phyloP scores from a whole-genome alignment of 2,113 vertebrate genomes.

The Catharus minimus region DNA sequence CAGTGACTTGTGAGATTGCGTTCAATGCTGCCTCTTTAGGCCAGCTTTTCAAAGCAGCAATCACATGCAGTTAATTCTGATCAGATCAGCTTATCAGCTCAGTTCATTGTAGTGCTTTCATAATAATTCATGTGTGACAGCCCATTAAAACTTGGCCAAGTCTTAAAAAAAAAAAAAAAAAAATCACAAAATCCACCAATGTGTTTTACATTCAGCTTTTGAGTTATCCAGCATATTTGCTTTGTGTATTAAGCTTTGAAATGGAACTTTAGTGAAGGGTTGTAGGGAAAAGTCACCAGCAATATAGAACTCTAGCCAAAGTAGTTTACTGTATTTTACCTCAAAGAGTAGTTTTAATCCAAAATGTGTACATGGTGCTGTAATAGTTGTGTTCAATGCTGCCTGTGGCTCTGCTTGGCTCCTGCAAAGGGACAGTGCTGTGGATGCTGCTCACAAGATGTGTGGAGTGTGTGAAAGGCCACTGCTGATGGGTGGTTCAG shows the following conservation, averaged over 20 bases:
- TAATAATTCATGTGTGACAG: slow-evolving; percentile 81
- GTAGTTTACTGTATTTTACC: not conserved
- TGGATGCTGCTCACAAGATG: accelerated
- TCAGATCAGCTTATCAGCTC: slow-evolving; percentile 73
- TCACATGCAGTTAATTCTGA: slow-evolving; percentile 79
- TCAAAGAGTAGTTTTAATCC: not conserved
- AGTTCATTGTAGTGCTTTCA: slow-evolving; percentile 78
- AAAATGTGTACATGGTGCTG: not conserved
- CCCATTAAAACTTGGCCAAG: slow-evolving; percentile 80
- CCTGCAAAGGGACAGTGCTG: not conserved
- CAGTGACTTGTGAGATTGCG: slow-evolving; percentile 69
- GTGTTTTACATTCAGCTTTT: slow-evolving; percentile 20
- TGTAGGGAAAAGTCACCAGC: not conserved
- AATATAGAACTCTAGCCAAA: not conserved
- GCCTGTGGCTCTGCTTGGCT: not conserved
- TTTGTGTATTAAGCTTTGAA: slow-evolving; percentile 51
- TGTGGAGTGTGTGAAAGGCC: not conserved
- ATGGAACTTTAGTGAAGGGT: not conserved
- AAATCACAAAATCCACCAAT: slow-evolving; percentile 52
- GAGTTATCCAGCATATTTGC: slow-evolving; percentile 39
- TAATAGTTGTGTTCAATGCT: not conserved
- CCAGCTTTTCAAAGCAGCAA: slow-evolving; percentile 65
- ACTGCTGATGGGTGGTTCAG: not conserved
- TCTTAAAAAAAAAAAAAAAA: slow-evolving; percentile 69
- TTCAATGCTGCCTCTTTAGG: slow-evolving; percentile 59